These are phyloP conservation scores for Salminus brasiliensis DNA, from an alignment of 2,113 vertebrate genomes.

Conservation along the genomic window DNA sequence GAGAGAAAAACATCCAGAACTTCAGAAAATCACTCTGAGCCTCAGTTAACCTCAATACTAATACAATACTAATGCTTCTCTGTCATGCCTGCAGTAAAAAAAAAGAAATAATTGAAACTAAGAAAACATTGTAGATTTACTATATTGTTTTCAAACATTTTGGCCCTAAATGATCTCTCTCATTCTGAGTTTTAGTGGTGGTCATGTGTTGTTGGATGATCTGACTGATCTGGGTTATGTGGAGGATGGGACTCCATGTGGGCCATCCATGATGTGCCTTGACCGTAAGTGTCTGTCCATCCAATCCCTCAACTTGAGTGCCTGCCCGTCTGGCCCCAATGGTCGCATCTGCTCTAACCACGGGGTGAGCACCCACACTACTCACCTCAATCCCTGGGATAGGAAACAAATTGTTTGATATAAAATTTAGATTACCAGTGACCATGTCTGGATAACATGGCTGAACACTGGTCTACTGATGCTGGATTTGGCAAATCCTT, in stretches of 20 bases:
- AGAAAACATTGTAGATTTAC: not conserved
- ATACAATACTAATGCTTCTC: not conserved
- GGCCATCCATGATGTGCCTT: conserved; percentile 99
- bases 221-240: conserved; percentile 97
- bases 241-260: conserved; percentile 95
- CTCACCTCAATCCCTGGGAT: not conserved
- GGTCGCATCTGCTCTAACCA: conserved; percentile 94
- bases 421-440: not conserved
- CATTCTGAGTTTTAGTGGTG: conserved; percentile 76
- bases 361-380: conserved; percentile 84
- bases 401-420: not conserved
- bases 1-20: conserved; percentile 14
- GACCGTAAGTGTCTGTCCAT: conserved; percentile 97
- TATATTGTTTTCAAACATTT: not conserved
- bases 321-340: conserved; percentile 88
- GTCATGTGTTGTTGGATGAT: conserved; percentile 95
- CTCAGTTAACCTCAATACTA: not conserved
- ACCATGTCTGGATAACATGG: no score
- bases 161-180: no score
- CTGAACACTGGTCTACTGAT: no score
- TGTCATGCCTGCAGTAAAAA: not conserved
- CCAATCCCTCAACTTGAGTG: conserved; percentile 95
- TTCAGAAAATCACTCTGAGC: not conserved
- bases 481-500: no score
- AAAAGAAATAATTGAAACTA: not conserved